phyloP scores from a whole-genome alignment of 1,140 invertebrate species.

The Listronotus bonariensis region DNA sequence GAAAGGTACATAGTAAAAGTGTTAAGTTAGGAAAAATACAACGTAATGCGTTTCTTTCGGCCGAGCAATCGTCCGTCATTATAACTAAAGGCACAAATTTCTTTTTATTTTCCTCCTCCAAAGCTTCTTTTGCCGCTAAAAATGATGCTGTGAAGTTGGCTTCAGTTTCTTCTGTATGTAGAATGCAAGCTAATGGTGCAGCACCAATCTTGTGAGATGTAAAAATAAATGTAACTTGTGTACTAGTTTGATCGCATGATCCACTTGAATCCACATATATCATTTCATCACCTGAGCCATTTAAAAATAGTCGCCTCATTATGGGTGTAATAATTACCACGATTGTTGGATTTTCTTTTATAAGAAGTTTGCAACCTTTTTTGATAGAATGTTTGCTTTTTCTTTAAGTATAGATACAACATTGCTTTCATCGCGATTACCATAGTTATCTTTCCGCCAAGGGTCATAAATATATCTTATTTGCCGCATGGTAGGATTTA shows the following conservation, averaged over 20 bases:
- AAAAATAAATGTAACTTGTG: constrained; percentile 13
- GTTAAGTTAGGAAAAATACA: constrained; percentile 18
- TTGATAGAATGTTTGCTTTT: background rate
- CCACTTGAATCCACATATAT: no score
- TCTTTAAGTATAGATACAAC: background rate
- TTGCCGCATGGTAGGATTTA: constrained; percentile 14
- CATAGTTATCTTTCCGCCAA: constrained; percentile 10
- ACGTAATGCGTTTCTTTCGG: constrained; percentile 11
- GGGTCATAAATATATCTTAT: constrained; percentile 16
- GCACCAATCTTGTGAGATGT: constrained; percentile 10
- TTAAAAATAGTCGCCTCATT: constrained; percentile 12
- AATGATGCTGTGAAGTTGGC: constrained; percentile 9
- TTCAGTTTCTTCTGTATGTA: constrained; percentile 3
- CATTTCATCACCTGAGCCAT: no score
- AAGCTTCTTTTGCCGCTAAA: constrained; percentile 11
- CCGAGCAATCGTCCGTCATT: constrained; percentile 9
- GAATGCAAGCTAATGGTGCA: constrained; percentile 16
- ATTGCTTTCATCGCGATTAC: constrained; percentile 13
- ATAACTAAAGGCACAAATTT: constrained; percentile 8
- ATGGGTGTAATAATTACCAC: constrained; percentile 18
- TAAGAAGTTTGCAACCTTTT: constrained; percentile 8
- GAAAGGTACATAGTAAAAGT: constrained; percentile 16
- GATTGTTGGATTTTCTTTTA: no score
- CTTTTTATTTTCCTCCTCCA: background rate
- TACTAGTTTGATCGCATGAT: constrained; percentile 1